Conservation (phyloP, 2,888 invertebrate genomes). For the Halocaridina rubra region DNA sequence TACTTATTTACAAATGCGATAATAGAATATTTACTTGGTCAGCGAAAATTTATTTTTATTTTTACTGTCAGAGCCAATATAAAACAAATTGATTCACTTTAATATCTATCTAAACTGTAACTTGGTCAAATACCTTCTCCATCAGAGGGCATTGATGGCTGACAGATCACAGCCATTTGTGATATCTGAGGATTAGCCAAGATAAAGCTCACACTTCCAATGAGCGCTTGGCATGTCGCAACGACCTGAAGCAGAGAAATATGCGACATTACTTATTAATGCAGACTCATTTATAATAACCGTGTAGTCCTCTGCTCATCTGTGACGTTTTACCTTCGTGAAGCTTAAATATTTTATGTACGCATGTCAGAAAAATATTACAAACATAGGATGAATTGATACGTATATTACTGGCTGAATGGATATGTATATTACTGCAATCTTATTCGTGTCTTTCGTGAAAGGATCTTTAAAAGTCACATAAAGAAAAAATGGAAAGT, state of each 20-base stretch:
- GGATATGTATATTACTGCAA: too few relatives aligned
- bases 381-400: too few relatives aligned
- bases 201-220: conserved; percentile 10
- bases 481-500: too few relatives aligned
- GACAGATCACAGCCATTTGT: neutral
- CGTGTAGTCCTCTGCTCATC: neutral
- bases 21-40: too few relatives aligned
- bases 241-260: neutral
- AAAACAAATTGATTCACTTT: too few relatives aligned
- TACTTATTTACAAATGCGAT: too few relatives aligned
- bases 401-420: too few relatives aligned
- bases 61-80: too few relatives aligned
- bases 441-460: too few relatives aligned
- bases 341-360: neutral
- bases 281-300: neutral
- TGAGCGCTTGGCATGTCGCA: conserved; percentile 10
- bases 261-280: neutral
- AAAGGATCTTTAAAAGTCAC: too few relatives aligned
- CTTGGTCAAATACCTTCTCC: neutral
- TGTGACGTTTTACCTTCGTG: neutral
- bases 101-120: too few relatives aligned
- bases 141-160: neutral
- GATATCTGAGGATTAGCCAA: conserved; percentile 25
- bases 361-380: neutral
- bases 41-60: too few relatives aligned